Evolutionary conservation across 2,888 invertebrate species (phyloP).

Genomic region (Protula sp.): DNA sequence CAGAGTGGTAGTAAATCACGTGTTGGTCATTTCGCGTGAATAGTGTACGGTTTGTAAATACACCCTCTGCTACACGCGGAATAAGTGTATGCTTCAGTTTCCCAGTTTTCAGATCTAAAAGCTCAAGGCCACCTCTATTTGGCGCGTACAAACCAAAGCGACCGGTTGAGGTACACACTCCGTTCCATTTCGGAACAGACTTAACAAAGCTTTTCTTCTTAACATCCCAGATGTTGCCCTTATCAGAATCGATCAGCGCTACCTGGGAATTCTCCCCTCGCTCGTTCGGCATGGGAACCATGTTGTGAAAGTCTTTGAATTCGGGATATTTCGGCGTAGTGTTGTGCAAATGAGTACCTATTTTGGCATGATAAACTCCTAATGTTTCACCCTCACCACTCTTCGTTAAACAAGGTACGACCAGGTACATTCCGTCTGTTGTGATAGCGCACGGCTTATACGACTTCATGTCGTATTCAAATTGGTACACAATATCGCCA

Average conservation of each 20-base stretch:
- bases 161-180: slow-evolving; percentile 59
- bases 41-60: slow-evolving; percentile 75
- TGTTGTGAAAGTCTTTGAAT: slow-evolving; percentile 39
- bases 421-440: slow-evolving; percentile 72
- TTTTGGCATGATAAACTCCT: slow-evolving; percentile 75
- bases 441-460: slow-evolving; percentile 77
- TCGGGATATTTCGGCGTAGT: slow-evolving; percentile 47
- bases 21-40: slow-evolving; percentile 92
- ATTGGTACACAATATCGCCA: slow-evolving; percentile 72
- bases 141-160: slow-evolving; percentile 91
- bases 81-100: slow-evolving; percentile 83
- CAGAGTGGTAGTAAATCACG: slow-evolving; percentile 94
- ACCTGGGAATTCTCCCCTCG: slow-evolving; percentile 59
- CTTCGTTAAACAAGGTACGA: slow-evolving; percentile 63
- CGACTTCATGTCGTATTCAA: slow-evolving; percentile 75
- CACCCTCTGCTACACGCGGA: slow-evolving; percentile 84
- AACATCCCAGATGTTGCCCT: slow-evolving; percentile 78
- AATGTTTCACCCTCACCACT: slow-evolving; percentile 65
- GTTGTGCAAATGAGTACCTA: slow-evolving; percentile 61
- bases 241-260: slow-evolving; percentile 83
- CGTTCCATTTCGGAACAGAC: slow-evolving; percentile 81
- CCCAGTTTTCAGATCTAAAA: slow-evolving; percentile 76
- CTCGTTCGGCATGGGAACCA: slow-evolving; percentile 53
- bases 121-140: slow-evolving; percentile 81
- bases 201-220: slow-evolving; percentile 75